Evolutionary conservation across 2,888 invertebrate genomes (phyloP), one percentile per base, ranked within the genome.

Genomic region (Arrhopalites spinosus): DNA sequence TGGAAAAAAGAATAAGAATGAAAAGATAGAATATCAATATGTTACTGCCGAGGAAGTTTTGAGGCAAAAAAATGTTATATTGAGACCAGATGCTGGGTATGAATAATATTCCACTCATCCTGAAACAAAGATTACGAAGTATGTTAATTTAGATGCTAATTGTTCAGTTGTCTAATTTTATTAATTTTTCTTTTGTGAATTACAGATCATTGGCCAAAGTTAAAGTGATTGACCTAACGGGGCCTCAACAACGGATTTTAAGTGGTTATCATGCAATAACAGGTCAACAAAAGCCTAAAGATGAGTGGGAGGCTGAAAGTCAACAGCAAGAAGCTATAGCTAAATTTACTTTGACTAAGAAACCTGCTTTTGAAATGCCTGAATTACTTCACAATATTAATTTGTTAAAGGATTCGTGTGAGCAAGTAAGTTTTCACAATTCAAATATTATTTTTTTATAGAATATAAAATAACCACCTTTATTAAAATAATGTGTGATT

Each of bases 181-280:
- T 70, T n/a, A 25, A 59, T 11, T 30, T 47, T n/a, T 70, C 63
- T 43, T 11, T 61, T 69, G 36, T 70, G 27, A 15, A 29, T 70
- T 36, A 45, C 27, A 77, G 77, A n/a, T 61, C 63, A 0, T 86
- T 95, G 69, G 90, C 91, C 45, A 94, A 94, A 86, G 96, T 96
- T 59, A 98, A 98, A 82, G 98, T 99, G 15, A 98, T 99, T 80
- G 99, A 99, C 86, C 95, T 99, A 96, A 98, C 98, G 8, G 98
- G 98, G 0, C 94, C 93, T 0, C 95, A 98, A 86, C 93, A 94
- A 85, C 89, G 96, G 74, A 93, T 98, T 50, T 88, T 96, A 1
- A 93, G 93, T 84, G 96, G 96, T 0, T 97, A 97, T 86, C 95
- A 96, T 86, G 96, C 96, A 0, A 89, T 97, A 56, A 90, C 92